phyloP scores from a whole-genome alignment of 2,888 invertebrate species.

The Parelbella ahira region DNA sequence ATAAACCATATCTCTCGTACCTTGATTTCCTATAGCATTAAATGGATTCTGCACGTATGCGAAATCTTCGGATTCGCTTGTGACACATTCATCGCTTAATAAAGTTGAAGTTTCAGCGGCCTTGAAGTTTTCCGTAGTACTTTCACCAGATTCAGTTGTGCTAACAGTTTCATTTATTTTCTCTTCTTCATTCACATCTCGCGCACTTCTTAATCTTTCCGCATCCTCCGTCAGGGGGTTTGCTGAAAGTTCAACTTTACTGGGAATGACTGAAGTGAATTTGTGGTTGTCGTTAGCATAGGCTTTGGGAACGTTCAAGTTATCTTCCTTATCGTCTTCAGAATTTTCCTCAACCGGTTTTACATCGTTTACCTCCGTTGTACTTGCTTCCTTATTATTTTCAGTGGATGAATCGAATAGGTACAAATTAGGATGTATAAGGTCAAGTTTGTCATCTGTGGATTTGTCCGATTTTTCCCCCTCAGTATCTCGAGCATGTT shows the following conservation, averaged over 20 bases:
- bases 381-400: constrained; percentile 17
- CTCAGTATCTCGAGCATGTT: constrained; percentile 23
- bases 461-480: constrained; percentile 11
- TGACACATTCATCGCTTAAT: constrained; percentile 8
- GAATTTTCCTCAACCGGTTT: constrained; percentile 5
- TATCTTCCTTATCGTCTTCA: constrained; percentile 19
- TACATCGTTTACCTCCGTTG: constrained; percentile 18
- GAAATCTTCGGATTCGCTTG: constrained; percentile 6
- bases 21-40: not conserved
- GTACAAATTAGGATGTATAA: not conserved
- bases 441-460: constrained; percentile 1
- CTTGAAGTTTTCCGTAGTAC: constrained; percentile 5
- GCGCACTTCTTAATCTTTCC: constrained; percentile 28
- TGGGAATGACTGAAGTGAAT: constrained; percentile 20
- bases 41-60: not conserved
- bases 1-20: not conserved
- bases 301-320: constrained; percentile 25
- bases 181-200: constrained; percentile 21
- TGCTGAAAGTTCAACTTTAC: constrained; percentile 9
- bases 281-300: constrained; percentile 25
- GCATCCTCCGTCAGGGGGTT: constrained; percentile 13
- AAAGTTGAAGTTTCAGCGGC: constrained; percentile 8
- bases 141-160: constrained; percentile 4
- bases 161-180: not conserved
- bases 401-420: constrained; percentile 23